Percentiles rank a stretch among this genome's conserved stretches.
Conservation (phyloP, 2,113 vertebrate genomes). For the Oreocharis arfaki region DNA sequence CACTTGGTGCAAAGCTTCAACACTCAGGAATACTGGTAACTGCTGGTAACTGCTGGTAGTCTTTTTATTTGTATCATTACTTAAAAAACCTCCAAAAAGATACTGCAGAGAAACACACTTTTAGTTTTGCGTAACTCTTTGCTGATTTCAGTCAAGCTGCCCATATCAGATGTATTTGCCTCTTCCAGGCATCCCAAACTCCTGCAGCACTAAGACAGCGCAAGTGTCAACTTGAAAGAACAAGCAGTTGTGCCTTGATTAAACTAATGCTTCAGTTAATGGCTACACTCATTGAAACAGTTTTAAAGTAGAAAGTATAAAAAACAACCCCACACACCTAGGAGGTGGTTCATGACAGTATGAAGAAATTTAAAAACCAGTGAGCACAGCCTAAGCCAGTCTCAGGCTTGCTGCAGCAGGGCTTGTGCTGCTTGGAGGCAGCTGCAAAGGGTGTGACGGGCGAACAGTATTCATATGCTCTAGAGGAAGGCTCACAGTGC, state of each 20-base stretch:
- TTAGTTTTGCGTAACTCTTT: neutral
- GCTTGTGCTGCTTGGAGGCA: neutral
- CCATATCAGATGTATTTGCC: neutral
- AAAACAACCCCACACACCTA: neutral
- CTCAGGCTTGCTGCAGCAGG: neutral
- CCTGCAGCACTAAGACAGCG: neutral
- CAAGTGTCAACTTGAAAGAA: neutral
- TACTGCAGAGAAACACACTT: neutral
- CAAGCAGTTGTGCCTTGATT: neutral
- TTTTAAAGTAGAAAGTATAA: neutral
- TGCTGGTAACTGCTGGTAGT: neutral
- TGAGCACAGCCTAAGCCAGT: neutral
- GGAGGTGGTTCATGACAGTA: neutral
- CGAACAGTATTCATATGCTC: neutral
- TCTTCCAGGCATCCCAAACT: neutral
- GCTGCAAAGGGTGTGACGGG: neutral
- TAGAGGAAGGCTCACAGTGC: neutral
- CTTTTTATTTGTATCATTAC: neutral
- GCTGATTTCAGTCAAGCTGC: neutral
- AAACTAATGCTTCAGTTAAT: neutral
- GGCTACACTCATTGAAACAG: neutral
- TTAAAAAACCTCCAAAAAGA: neutral
- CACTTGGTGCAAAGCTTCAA: neutral
- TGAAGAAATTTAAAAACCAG: neutral
- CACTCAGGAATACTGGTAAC: neutral